Conservation (phyloP, 2,888 invertebrate species). For the Stenchaetothrips biformis region DNA sequence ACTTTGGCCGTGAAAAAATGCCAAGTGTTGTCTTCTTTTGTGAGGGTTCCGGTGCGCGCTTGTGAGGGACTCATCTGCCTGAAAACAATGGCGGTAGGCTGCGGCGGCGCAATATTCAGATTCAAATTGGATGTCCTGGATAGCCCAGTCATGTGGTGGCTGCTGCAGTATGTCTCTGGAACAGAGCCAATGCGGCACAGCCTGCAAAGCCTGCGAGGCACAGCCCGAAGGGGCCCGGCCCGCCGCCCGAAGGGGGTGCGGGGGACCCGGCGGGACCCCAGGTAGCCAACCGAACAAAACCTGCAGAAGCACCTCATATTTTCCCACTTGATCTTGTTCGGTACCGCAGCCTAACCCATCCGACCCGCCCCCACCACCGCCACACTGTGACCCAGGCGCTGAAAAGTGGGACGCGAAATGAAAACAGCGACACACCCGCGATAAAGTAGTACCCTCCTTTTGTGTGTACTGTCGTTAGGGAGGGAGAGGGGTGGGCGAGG, state of each 20-base stretch:
- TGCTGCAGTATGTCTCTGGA: not conserved
- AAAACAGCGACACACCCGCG: too few relatives aligned
- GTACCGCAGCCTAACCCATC: too few relatives aligned
- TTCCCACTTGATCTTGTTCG: too few relatives aligned
- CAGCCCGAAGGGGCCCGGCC: not conserved
- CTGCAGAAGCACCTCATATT: not conserved
- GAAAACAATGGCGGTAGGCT: constrained; percentile 4
- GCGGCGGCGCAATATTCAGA: constrained; percentile 17
- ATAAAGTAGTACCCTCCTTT: too few relatives aligned
- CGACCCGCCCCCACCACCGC: too few relatives aligned
- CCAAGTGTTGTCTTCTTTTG: too few relatives aligned
- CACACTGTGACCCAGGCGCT: too few relatives aligned
- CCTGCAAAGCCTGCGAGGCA: not conserved
- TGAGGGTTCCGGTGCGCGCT: too few relatives aligned
- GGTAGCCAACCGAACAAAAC: not conserved
- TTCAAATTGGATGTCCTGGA: not conserved
- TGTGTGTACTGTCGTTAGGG: not conserved
- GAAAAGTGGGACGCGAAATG: too few relatives aligned
- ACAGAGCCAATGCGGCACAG: not conserved
- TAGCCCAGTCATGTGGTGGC: not conserved
- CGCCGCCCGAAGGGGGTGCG: not conserved
- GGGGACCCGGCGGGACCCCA: not conserved
- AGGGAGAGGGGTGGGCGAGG: not conserved
- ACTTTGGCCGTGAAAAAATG: too few relatives aligned
- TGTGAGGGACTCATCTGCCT: not conserved